A percentile compares a stretch with the other conserved stretches of the same genome.
Evolutionary conservation across 2,888 invertebrate species (phyloP).

Genomic region (Chloroclystis v-ata): DNA sequence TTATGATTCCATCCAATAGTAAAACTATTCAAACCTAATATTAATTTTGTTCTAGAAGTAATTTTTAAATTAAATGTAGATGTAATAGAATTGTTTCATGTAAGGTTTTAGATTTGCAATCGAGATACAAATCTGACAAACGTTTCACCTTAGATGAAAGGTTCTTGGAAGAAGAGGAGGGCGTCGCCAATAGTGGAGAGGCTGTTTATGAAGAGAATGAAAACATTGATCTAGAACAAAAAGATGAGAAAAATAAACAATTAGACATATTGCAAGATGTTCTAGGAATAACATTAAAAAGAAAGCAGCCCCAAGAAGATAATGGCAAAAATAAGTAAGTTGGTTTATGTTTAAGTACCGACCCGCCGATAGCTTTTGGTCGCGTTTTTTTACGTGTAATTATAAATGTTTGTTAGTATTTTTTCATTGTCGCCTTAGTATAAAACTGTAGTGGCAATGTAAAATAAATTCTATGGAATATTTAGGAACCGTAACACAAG

Average conservation of each 20-base stretch:
- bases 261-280: slow-evolving; percentile 76
- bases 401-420: too few relatives aligned
- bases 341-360: not conserved
- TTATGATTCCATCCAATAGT: too few relatives aligned
- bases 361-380: too few relatives aligned
- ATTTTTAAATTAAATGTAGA: not conserved
- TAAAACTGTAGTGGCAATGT: too few relatives aligned
- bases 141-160: slow-evolving; percentile 86
- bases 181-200: slow-evolving; percentile 37
- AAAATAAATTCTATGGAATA: too few relatives aligned
- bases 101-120: slow-evolving; percentile 84
- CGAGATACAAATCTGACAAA: slow-evolving; percentile 84
- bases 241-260: slow-evolving; percentile 74
- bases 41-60: too few relatives aligned
- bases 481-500: too few relatives aligned
- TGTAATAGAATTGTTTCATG: not conserved
- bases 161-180: slow-evolving; percentile 80
- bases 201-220: slow-evolving; percentile 40
- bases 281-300: slow-evolving; percentile 57
- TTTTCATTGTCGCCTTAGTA: too few relatives aligned
- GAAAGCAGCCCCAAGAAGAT: slow-evolving; percentile 24
- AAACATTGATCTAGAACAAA: slow-evolving; percentile 53
- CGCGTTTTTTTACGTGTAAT: too few relatives aligned
- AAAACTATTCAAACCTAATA: too few relatives aligned
- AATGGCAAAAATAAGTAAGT: slow-evolving; percentile 55